Evolutionary conservation across 1,140 invertebrate genomes (phyloP), one percentile per base, ranked within the genome.

Genomic region (Dinothrombium tinctorium): DNA sequence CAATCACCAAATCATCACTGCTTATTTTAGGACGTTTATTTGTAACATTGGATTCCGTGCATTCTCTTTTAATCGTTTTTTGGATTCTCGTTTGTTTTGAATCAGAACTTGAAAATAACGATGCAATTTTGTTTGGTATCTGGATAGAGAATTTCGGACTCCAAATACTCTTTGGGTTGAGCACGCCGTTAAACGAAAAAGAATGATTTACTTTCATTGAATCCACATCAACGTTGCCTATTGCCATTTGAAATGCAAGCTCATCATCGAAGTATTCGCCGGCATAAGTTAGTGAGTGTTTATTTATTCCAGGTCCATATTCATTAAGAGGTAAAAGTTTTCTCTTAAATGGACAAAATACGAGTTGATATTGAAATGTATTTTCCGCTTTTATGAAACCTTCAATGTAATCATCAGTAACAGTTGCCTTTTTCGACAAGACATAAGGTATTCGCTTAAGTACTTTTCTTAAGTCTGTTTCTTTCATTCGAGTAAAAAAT

Each of bases 321-420:
- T n/a, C 17, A 48, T 56, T 73, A 2, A 95, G 59, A 29, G 81
- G 72, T 31, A 75, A 61, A 56, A 87, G 68, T 49, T 64, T 64
- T 41, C 74, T 68, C 45, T 65, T 57, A 1, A 75, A 48, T 0
- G 86, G 84, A 63, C 92, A 84, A 60, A 74, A 95, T 1, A 90
- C 77, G 43, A 84, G 66, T 59, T 95, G 89, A 60, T 94, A 74
- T 48, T 77, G 70, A 55, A 95, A 95, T 8, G 87, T 92, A 11
- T 80, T 72, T 48, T 83, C 69, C 0, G 89, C 87, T 53, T 74
- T 67, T 23, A 80, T 54, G 53, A 94, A 90, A 25, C 68, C 69
- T 40, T 76, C 68, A 44, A 73, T 69, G 50, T 94, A 94, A 36
- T 84, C 78, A 39, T 74, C 62, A n/a, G 76, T 67, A 0, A 95